Evolutionary conservation across 2,888 invertebrate genomes (phyloP).

Genomic region (Aethes cnicana): DNA sequence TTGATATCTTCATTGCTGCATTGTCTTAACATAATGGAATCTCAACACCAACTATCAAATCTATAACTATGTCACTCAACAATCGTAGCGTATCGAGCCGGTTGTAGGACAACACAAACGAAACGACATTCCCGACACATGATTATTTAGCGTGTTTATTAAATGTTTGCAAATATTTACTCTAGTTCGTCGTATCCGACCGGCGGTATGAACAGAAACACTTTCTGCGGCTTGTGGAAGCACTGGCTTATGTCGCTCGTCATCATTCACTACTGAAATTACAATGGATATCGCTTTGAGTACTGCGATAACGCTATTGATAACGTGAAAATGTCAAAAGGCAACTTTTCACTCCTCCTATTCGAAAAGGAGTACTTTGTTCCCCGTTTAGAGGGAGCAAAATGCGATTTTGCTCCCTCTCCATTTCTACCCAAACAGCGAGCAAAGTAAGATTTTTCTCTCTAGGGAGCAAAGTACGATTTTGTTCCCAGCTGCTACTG

Average conservation of each 20-base stretch:
- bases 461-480: too few relatives aligned
- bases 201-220: slow-evolving; percentile 55
- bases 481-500: too few relatives aligned
- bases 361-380: too few relatives aligned
- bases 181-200: slow-evolving; percentile 48
- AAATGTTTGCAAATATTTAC: slow-evolving; percentile 50
- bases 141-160: slow-evolving; percentile 17
- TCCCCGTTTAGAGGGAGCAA: too few relatives aligned
- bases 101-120: slow-evolving; percentile 13
- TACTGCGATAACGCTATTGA: slow-evolving; percentile 15
- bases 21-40: slow-evolving; percentile 2
- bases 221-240: slow-evolving; percentile 54
- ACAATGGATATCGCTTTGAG: slow-evolving; percentile 16
- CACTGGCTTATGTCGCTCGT: slow-evolving; percentile 60
- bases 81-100: slow-evolving; percentile 22
- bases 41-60: slow-evolving; percentile 14
- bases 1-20: too few relatives aligned
- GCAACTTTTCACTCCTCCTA: slow-evolving; percentile 1
- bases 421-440: too few relatives aligned
- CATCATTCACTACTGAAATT: slow-evolving; percentile 45
- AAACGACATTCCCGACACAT: slow-evolving; percentile 11
- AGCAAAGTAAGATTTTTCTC: too few relatives aligned
- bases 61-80: slow-evolving; percentile 2
- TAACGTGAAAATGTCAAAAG: neutral
- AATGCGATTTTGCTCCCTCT: too few relatives aligned